A percentile compares a stretch with the other conserved stretches of the same genome.
These are phyloP conservation scores for Poecilia gillii DNA, from an alignment of 2,797 vertebrate genomes.

Conservation along the genomic window DNA sequence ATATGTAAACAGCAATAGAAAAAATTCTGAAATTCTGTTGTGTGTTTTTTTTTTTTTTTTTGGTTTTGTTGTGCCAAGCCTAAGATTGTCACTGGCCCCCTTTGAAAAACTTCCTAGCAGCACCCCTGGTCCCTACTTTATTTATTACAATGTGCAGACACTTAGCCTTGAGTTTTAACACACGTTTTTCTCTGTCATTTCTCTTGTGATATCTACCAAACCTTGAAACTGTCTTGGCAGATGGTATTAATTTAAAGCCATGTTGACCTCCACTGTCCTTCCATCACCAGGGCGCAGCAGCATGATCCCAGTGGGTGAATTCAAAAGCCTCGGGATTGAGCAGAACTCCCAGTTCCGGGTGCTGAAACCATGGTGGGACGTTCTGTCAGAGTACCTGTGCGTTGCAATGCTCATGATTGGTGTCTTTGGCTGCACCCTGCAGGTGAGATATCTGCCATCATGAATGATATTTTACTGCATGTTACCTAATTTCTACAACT, in stretches of 20 bases:
- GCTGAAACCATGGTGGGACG: conserved; percentile 95
- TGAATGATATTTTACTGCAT: background rate
- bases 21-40: background rate
- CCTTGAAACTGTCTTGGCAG: too few relatives aligned
- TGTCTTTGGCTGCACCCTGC: conserved; percentile 92
- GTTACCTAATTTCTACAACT: background rate
- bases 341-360: conserved; percentile 87
- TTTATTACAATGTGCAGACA: conserved; percentile 14
- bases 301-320: conserved; percentile 93
- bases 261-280: conserved; percentile 8
- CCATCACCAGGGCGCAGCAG: conserved; percentile 44
- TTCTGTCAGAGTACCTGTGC: conserved; percentile 90
- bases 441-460: conserved; percentile 75
- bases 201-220: conserved; percentile 31
- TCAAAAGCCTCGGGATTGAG: conserved; percentile 85
- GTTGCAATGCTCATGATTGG: conserved; percentile 93
- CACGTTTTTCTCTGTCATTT: conserved; percentile 13
- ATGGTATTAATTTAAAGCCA: background rate
- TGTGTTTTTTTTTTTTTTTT: background rate
- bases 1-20: background rate
- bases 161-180: background rate
- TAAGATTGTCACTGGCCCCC: background rate
- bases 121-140: background rate
- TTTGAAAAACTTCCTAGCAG: background rate
- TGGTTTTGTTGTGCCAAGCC: background rate